Conservation (phyloP, 2,797 vertebrate genomes). For the Furcifer pardalis region DNA sequence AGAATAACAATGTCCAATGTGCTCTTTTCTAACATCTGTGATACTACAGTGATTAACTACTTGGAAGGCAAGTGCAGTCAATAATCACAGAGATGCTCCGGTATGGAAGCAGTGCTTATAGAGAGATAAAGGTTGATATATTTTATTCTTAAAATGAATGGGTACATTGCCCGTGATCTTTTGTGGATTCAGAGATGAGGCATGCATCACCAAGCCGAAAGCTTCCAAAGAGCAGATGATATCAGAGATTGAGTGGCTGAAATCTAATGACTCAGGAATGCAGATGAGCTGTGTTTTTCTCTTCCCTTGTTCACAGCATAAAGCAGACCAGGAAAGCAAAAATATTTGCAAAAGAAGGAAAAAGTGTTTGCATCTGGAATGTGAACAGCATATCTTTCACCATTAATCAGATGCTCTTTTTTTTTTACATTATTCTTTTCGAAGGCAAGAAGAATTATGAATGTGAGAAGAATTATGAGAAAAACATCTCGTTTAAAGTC, state of each 20-base stretch:
- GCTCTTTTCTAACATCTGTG: background rate
- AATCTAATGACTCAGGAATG: background rate
- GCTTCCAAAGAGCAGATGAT: background rate
- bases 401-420: background rate
- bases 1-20: background rate
- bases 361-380: background rate
- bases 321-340: background rate
- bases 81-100: background rate
- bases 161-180: background rate
- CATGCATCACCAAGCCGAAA: background rate
- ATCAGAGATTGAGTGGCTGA: background rate
- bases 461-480: background rate
- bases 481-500: background rate
- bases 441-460: background rate
- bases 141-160: background rate
- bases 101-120: background rate
- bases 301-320: background rate
- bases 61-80: slow-evolving; percentile 4
- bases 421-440: background rate
- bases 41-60: background rate
- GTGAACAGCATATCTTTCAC: background rate
- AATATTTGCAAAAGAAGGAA: background rate
- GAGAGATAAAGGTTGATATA: background rate
- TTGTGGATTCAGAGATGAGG: background rate
- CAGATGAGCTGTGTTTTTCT: background rate